A percentile compares a stretch with the other conserved stretches of the same genome.
Evolutionary conservation across 2,797 vertebrate genomes (phyloP).

Genomic region (Adelosebastes latens): DNA sequence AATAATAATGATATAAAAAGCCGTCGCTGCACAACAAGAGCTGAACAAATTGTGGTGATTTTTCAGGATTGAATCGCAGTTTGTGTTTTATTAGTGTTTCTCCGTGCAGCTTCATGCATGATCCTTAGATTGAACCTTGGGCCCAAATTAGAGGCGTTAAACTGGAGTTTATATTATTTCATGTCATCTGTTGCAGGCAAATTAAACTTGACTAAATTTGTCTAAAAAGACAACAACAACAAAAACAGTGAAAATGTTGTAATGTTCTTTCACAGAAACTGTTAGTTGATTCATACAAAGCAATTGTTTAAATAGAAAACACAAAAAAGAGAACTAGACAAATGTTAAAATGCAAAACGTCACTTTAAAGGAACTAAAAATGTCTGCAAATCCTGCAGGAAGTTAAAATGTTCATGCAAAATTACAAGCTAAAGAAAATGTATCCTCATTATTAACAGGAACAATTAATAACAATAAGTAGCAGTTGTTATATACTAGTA

Average conservation of each 20-base stretch:
- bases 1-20: not conserved
- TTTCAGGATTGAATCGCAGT: not conserved
- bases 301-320: not conserved
- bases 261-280: not conserved
- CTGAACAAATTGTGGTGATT: not conserved
- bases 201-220: not conserved
- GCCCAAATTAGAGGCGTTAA: not conserved
- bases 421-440: not conserved
- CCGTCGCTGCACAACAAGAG: not conserved
- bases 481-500: not conserved
- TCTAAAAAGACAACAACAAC: no score
- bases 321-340: not conserved
- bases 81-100: not conserved
- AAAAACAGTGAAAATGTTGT: not conserved
- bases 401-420: not conserved
- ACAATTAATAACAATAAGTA: not conserved
- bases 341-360: not conserved
- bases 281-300: not conserved
- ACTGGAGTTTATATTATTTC: no score
- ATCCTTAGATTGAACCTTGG: not conserved
- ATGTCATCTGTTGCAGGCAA: not conserved
- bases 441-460: not conserved
- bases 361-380: not conserved
- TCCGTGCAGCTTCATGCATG: not conserved
- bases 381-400: not conserved